Base-by-base conservation (phyloP, 2,888 invertebrate species). In the Thymelicus sylvestris region DNA sequence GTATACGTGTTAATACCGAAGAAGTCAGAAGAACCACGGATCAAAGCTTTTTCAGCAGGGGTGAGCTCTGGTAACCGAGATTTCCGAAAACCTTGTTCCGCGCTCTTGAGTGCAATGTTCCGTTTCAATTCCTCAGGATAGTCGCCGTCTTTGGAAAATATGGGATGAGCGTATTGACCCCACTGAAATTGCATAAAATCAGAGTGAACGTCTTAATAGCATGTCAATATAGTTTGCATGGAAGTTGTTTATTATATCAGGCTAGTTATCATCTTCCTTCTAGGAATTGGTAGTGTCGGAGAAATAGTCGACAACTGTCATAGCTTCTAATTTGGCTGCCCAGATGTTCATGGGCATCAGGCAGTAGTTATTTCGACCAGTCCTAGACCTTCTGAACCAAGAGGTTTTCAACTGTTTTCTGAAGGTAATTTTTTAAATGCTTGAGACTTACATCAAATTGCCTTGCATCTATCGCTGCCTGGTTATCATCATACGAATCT, bases 1-100 rank as follows among this genome's bases (percentile, higher is more conserved):
- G 95, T 94, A 83, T 96, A 96, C 71, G 95, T 93, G 79, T 96
- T 96, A 6, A 96, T 76, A 0, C 96, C 96, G 44, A 96, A 88
- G 83, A 96, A 96, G 81, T 97, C 96, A 0, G 95, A 92, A 5
- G 96, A 95, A 3, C 94, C 95, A 38, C 89, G 90, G 60, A 97
- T 95, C 31, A 90, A 83, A 47, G 87, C 81, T 4, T 96, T 93
- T 89, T 97, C 96, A 13, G 92, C 87, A 0, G 83, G 73, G 0
- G 95, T 92, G 83, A 95, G 89, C 41, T 81, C 79, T 2, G 95
- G 95, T 6, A 95, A 80, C 39, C 95, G 84, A 7, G 94, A 94
- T 66, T 80, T 79, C 0, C 77, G 63, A 70, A 84, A 93, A 0
- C 94, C 94, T 82, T 95, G 94, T 57, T 86, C 80, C 7, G 78